Percentiles rank a stretch among this genome's conserved stretches.
phyloP scores from a whole-genome alignment of 2,113 vertebrate genomes.

The Hippoglossus stenolepis region DNA sequence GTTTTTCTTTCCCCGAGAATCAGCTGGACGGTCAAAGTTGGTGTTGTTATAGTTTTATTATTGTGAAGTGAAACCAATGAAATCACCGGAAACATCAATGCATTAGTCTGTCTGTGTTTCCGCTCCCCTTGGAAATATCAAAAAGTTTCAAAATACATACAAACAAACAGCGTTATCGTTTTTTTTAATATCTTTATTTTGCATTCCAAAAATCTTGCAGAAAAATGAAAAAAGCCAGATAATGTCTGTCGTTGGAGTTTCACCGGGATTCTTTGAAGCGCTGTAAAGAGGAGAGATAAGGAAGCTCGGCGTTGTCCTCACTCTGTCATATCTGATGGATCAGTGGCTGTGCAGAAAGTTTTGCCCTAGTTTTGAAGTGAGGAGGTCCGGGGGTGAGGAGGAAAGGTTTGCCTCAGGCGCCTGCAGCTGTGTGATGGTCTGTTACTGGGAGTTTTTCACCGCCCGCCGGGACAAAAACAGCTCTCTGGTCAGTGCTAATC shows the following conservation, averaged over 20 bases:
- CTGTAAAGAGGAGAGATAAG: conserved; percentile 24
- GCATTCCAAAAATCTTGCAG: too few species aligned
- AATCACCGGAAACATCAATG: background rate
- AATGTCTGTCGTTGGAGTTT: background rate
- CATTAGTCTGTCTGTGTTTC: too few species aligned
- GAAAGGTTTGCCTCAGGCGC: conserved; percentile 75
- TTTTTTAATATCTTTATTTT: too few species aligned
- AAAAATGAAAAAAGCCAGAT: too few species aligned
- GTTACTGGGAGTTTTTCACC: conserved; percentile 68
- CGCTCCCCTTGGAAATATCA: too few species aligned
- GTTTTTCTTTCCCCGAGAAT: too few species aligned
- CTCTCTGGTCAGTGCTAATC: conserved; percentile 73
- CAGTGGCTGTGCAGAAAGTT: conserved; percentile 68
- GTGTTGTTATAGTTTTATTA: background rate
- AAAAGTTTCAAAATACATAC: too few species aligned
- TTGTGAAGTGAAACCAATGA: background rate
- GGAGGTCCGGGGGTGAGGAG: conserved; percentile 69
- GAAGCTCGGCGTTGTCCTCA: conserved; percentile 63
- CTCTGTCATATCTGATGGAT: conserved; percentile 77
- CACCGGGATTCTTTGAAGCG: background rate
- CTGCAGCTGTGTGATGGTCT: conserved; percentile 77
- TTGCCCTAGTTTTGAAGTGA: conserved; percentile 72
- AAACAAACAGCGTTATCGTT: too few species aligned
- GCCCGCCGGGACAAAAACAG: conserved; percentile 66
- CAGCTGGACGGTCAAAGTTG: background rate